Evolutionary conservation across 2,888 invertebrate genomes (phyloP), one percentile per base, ranked within the genome.

Genomic region (Drosophila sordidula): DNA sequence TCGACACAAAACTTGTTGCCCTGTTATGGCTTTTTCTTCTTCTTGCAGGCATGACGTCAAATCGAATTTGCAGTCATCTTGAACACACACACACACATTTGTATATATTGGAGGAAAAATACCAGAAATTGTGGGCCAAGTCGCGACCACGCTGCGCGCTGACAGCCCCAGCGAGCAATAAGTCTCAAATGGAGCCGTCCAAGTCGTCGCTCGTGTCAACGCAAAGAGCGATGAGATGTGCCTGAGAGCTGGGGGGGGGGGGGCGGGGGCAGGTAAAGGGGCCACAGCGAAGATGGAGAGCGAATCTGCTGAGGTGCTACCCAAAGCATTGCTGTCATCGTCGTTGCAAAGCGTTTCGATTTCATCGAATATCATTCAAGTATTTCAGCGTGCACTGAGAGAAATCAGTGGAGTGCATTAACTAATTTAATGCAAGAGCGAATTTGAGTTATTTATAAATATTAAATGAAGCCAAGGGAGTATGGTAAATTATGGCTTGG

Each of bases 161-260:
- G 82, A 87, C 82, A 81, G 87, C 69, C 67, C 61, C 63, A 76
- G 63, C 87, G 83, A 78, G 82, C 82, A 85, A 84, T 82, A 85
- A 87, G 82, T 87, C 87, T 82, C 87, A 76, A 82, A 82, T 81
- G 73, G 66, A 70, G 66, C 82, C 87, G 82, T 75, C 51, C 46
- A 29, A 83, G 62, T 80, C 80, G 63, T 77, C 75, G 47, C 72
- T 72, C 70, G 70, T 75, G 87, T 82, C 82, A 82, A 78, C 54
- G 44, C 59, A 50, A 66, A 75, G 74, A 74, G 44, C 77, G 72
- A 76, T 76, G 76, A 76, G 76, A 41, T 59, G 44, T 47, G 34
- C 46, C 51, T 59, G 22, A n/a, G 26, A 29, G 8, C 8, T 29
- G 45, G 14, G n/a, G 25, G 34, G 12, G 11, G 25, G 9, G 51